Evolutionary conservation across 2,797 vertebrate species (phyloP), one percentile per base, ranked within the genome.

Genomic region (Epinephelus malabaricus): DNA sequence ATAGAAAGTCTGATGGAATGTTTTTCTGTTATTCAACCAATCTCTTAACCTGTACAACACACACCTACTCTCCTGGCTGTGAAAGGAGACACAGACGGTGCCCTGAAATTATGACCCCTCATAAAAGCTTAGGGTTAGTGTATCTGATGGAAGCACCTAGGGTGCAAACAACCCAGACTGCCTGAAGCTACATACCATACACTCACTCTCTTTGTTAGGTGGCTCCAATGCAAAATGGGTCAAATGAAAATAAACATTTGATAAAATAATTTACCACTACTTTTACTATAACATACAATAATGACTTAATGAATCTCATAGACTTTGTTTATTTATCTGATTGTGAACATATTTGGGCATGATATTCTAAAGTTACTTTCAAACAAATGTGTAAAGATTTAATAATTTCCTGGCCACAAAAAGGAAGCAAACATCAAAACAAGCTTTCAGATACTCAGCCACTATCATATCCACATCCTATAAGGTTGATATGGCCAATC

Each of bases 1-100:
- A 61, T 47, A 68, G 78, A 81, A 86, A 86, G 34, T 82, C 61
- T 69, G 79, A 76, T 60, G 60, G 56, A 84, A 69, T 84, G 83
- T 83, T 61, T 72, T 65, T 43, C 25, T 72, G 63, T 66, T 65
- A 53, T 60, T 56, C 17, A 60, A 50, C 69, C 65, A 70, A 79
- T 71, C 15, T 62, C 61, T 76, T 30, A 70, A 80, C 72, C 65
- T 12, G 23, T 66, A 43, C 11, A n/a, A 34, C 61, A 61, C 51
- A 47, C 66, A 65, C 27, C 61, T 0, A 40, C 38, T 54, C 11
- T 69, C 73, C 50, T n/a, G 1, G 13, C 55, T 59, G 73, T 68
- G 50, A 67, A 69, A 65, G 58, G n/a, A 14, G 54, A 87, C 27
- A 62, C n/a, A 67, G 56, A 62, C 25, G 45, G 49, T 38, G 38